Percentiles rank a stretch among this genome's conserved stretches.
phyloP scores from a whole-genome alignment of 2,888 invertebrate genomes.

The Drosophila imparisetae region DNA sequence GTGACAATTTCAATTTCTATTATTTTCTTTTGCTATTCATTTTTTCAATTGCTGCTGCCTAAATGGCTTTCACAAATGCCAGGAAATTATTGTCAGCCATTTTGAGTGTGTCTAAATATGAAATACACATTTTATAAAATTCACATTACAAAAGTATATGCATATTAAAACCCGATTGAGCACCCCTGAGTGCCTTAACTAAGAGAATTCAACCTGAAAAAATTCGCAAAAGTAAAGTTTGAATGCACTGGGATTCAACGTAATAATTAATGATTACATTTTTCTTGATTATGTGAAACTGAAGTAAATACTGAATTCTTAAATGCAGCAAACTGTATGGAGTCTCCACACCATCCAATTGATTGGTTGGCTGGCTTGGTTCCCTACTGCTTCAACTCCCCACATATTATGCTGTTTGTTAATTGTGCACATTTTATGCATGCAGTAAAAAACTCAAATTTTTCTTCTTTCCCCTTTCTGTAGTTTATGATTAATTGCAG shows the following conservation, averaged over 20 bases:
- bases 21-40: constrained; percentile 45
- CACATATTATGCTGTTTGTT: neutral
- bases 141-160: neutral
- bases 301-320: neutral
- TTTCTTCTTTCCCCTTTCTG: constrained; percentile 9
- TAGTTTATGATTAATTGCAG: neutral
- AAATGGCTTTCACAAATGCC: constrained; percentile 21
- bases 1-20: constrained; percentile 58
- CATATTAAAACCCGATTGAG: neutral
- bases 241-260: too few relatives aligned
- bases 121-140: constrained; percentile 1
- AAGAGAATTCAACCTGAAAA: neutral
- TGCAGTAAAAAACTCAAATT: constrained; percentile 12
- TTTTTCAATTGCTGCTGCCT: constrained; percentile 41
- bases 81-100: constrained; percentile 11
- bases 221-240: neutral
- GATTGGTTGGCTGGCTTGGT: neutral
- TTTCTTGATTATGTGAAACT: neutral
- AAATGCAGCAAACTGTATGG: neutral
- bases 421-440: constrained; percentile 27
- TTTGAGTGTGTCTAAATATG: constrained; percentile 9
- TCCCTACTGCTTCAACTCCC: neutral
- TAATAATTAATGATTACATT: neutral
- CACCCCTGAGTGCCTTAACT: too few relatives aligned
- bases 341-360: neutral